A percentile compares a stretch with the other conserved stretches of the same genome.
phyloP scores from a whole-genome alignment of 2,797 vertebrate genomes.

The Macropodus opercularis region DNA sequence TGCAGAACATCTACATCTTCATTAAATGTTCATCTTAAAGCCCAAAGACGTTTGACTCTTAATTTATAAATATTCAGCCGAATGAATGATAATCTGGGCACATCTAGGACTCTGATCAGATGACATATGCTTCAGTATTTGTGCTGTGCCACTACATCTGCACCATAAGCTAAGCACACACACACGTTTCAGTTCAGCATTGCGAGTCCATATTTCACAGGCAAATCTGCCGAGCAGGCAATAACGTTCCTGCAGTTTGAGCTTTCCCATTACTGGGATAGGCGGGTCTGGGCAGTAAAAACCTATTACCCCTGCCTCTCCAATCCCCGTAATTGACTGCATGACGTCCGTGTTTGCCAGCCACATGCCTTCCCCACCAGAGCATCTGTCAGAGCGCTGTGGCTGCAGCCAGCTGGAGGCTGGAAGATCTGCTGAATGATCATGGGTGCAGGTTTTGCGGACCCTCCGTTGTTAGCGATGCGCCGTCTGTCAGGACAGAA shows the following conservation, averaged over 20 bases:
- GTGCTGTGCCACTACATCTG: constrained; percentile 12
- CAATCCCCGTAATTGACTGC: constrained; percentile 77
- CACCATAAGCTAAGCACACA: constrained; percentile 45
- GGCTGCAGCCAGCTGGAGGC: constrained; percentile 50
- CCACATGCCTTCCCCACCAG: constrained; percentile 50
- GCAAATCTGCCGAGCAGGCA: constrained; percentile 75
- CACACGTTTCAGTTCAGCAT: constrained; percentile 40
- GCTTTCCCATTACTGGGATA: constrained; percentile 71
- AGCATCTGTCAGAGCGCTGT: constrained; percentile 58
- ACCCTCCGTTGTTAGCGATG: constrained; percentile 19
- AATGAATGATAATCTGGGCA: constrained; percentile 17
- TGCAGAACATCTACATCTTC: neutral
- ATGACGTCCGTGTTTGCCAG: constrained; percentile 56
- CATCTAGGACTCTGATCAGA: neutral
- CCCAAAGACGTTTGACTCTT: no score
- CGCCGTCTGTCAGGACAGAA: constrained; percentile 20
- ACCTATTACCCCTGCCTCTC: constrained; percentile 67
- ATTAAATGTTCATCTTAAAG: neutral
- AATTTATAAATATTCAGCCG: no score
- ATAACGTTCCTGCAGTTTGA: constrained; percentile 68
- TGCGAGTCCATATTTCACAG: constrained; percentile 75
- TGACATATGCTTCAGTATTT: constrained; percentile 10
- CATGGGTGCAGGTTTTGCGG: constrained; percentile 44
- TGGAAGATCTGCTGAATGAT: constrained; percentile 41
- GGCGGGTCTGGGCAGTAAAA: constrained; percentile 71